Percentiles rank a stretch among this genome's conserved stretches.
These are phyloP conservation scores for Ostrea denselamellosa DNA, from an alignment of 1,140 invertebrate genomes.

Conservation along the genomic window DNA sequence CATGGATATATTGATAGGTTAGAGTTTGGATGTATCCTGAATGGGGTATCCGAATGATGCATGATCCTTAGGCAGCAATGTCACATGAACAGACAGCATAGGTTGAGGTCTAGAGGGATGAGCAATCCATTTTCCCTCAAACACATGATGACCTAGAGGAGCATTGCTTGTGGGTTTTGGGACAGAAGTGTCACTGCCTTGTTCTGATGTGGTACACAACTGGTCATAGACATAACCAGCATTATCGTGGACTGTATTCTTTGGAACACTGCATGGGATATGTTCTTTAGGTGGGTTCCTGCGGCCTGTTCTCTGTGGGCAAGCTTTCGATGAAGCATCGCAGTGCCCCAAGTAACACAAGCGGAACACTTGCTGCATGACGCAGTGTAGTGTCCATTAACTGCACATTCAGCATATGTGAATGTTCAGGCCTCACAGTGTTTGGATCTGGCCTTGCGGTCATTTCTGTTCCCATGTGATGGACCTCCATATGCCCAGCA, in stretches of 20 bases:
- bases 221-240: background rate
- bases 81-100: background rate
- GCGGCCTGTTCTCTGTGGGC: too few relatives aligned
- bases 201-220: background rate
- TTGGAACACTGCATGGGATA: background rate
- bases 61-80: background rate
- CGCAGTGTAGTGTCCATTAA: too few relatives aligned
- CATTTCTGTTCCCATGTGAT: background rate
- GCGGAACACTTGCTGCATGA: too few relatives aligned
- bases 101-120: background rate
- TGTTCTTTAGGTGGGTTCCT: too few relatives aligned
- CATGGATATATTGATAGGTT: background rate
- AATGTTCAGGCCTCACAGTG: background rate
- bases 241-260: background rate
- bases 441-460: background rate
- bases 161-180: too few relatives aligned
- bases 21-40: background rate
- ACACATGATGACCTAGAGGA: too few relatives aligned
- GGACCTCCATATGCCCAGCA: background rate
- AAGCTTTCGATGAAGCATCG: too few relatives aligned
- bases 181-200: background rate
- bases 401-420: background rate
- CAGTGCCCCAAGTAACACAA: too few relatives aligned
- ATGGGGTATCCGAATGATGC: too few relatives aligned
- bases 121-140: too few relatives aligned